Conservation (phyloP, 2,888 invertebrate genomes). For the Sinhomidia bicolor region DNA sequence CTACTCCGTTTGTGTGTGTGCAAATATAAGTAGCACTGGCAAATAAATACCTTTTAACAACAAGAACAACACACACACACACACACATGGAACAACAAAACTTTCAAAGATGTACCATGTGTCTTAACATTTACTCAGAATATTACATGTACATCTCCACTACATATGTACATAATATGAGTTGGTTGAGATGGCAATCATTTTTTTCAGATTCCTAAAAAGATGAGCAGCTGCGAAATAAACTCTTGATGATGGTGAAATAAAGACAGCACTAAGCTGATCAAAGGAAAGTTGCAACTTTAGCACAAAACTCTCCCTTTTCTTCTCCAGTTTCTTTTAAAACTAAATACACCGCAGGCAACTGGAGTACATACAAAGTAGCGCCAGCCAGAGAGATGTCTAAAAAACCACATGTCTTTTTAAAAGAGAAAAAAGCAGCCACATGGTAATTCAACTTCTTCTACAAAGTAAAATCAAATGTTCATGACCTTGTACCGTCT, state of each 20-base stretch:
- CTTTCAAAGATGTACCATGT: too few species aligned
- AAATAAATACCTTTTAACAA: too few species aligned
- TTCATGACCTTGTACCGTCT: too few species aligned
- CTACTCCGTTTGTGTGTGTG: too few species aligned
- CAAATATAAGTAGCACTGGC: too few species aligned
- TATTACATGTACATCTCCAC: not conserved
- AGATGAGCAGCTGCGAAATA: slow-evolving; percentile 55
- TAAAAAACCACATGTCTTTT: too few species aligned
- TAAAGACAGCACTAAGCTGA: slow-evolving; percentile 3
- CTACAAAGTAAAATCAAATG: too few species aligned
- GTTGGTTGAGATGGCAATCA: not conserved
- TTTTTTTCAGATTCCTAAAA: slow-evolving; percentile 13
- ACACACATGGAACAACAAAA: too few species aligned
- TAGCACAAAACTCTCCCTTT: not conserved
- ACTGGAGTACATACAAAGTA: not conserved
- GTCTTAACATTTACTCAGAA: too few species aligned
- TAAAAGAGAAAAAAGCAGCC: too few species aligned
- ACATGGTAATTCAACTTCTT: too few species aligned
- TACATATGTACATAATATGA: not conserved
- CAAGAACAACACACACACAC: not conserved
- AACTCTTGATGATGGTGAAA: slow-evolving; percentile 35
- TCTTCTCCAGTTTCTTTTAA: not conserved
- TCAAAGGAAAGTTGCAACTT: not conserved
- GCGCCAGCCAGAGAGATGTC: too few species aligned
- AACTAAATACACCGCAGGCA: not conserved